Conservation (phyloP, 2,888 invertebrate genomes). For the Cactoblastis cactorum region DNA sequence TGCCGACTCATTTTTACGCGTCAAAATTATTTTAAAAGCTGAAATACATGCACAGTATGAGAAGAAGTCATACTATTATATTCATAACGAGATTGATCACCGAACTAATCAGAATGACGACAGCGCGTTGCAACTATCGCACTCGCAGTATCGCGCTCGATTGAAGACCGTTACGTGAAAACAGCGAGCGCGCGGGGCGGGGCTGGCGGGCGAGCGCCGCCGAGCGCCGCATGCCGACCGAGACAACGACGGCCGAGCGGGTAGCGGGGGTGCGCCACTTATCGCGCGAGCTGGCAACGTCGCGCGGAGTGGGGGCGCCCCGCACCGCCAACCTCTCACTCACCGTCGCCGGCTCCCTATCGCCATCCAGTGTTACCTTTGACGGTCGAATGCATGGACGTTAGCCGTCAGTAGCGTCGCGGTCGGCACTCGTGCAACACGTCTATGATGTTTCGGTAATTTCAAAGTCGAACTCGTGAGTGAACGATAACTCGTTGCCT, state of each 20-base stretch:
- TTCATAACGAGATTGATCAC: slow-evolving; percentile 39
- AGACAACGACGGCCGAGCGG: slow-evolving; percentile 69
- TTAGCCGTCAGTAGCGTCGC: slow-evolving; percentile 75
- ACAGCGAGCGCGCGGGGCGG: slow-evolving; percentile 71
- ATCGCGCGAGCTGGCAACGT: slow-evolving; percentile 78
- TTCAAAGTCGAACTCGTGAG: slow-evolving; percentile 73
- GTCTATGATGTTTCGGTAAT: slow-evolving; percentile 76
- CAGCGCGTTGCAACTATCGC: slow-evolving; percentile 60
- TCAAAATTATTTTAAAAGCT: slow-evolving; percentile 17
- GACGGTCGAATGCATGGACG: slow-evolving; percentile 76
- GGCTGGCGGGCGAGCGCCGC: slow-evolving; percentile 70
- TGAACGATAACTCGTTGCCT: slow-evolving; percentile 74
- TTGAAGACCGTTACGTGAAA: slow-evolving; percentile 79
- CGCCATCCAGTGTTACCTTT: slow-evolving; percentile 81
- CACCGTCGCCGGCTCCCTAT: slow-evolving; percentile 78
- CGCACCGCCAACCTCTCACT: slow-evolving; percentile 80
- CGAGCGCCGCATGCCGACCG: slow-evolving; percentile 70
- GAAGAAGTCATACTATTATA: slow-evolving; percentile 8
- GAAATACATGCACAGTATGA: not conserved
- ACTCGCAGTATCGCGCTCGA: slow-evolving; percentile 76
- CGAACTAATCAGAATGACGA: slow-evolving; percentile 49
- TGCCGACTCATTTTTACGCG: slow-evolving; percentile 26
- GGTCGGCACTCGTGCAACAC: slow-evolving; percentile 77
- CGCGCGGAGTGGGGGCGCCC: slow-evolving; percentile 77
- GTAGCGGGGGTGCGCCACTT: slow-evolving; percentile 78